A percentile compares a stretch with the other conserved stretches of the same genome.
phyloP scores from a whole-genome alignment of 1,140 invertebrate species.

The Drosophila kepulauana region DNA sequence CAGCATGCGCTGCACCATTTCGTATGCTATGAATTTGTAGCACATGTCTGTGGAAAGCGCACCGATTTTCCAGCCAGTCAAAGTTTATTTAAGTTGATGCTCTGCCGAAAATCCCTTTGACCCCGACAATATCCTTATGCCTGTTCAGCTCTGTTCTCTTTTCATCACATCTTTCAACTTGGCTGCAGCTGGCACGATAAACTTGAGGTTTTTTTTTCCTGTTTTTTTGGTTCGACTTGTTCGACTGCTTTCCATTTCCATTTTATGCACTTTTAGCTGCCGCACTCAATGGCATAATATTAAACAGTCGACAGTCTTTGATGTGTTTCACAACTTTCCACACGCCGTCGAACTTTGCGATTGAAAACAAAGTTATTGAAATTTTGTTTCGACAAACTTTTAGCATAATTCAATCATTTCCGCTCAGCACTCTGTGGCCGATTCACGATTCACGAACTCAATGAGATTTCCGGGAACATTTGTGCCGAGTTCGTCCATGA shows the following conservation, averaged over 20 bases:
- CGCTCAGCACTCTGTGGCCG: constrained; percentile 32
- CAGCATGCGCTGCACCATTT: constrained; percentile 14
- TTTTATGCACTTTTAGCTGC: constrained; percentile 49
- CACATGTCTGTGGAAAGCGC: constrained; percentile 28
- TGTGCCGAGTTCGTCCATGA: constrained; percentile 18
- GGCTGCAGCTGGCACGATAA: constrained; percentile 41
- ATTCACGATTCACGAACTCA: constrained; percentile 35
- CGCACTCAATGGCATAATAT: constrained; percentile 36
- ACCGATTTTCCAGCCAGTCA: constrained; percentile 49
- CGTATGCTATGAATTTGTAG: constrained; percentile 43
- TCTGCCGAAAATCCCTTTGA: constrained; percentile 36
- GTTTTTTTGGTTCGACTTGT: constrained; percentile 2
- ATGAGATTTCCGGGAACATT: constrained; percentile 47
- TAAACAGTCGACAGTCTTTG: constrained; percentile 37
- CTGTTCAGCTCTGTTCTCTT: constrained; percentile 25
- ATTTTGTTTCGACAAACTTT: constrained; percentile 57
- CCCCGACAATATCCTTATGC: constrained; percentile 19
- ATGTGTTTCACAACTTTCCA: constrained; percentile 46
- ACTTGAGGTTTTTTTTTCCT: constrained; percentile 5
- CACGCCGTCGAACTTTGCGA: constrained; percentile 34
- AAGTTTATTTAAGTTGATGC: constrained; percentile 54
- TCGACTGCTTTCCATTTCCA: constrained; percentile 29
- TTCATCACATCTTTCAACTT: constrained; percentile 9
- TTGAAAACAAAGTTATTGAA: constrained; percentile 61
- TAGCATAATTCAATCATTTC: constrained; percentile 63